phyloP scores from a whole-genome alignment of 2,888 invertebrate genomes.

The Stenurella melanura region DNA sequence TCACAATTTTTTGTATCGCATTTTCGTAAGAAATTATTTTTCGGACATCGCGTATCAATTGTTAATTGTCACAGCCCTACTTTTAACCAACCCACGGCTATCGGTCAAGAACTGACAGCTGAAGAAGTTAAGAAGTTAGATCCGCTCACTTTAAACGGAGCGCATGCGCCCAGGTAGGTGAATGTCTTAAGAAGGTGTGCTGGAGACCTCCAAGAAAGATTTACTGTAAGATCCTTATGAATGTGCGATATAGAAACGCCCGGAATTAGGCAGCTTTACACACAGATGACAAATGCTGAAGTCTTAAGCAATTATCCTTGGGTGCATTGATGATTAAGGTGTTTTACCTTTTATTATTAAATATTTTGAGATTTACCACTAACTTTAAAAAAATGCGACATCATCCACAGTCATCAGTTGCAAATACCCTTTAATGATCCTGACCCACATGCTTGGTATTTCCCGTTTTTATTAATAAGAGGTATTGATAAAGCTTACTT shows the following conservation, averaged over 20 bases:
- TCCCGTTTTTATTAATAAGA: neutral
- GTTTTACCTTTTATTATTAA: neutral
- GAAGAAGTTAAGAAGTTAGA: constrained; percentile 63
- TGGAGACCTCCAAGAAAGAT: constrained; percentile 30
- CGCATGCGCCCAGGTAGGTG: constrained; percentile 47
- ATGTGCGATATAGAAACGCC: constrained; percentile 13
- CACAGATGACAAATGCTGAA: neutral
- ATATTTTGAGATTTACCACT: neutral
- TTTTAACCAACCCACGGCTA: constrained; percentile 49
- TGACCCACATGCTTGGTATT: neutral
- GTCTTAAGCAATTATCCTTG: neutral
- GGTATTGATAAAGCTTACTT: neutral
- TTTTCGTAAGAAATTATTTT: constrained; percentile 42
- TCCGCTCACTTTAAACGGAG: constrained; percentile 59
- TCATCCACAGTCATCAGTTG: neutral
- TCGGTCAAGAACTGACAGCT: constrained; percentile 67
- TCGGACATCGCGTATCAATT: constrained; percentile 44
- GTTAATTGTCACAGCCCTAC: constrained; percentile 35
- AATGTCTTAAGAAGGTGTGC: constrained; percentile 48
- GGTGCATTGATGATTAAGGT: neutral
- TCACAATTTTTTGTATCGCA: constrained; percentile 47
- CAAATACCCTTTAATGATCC: neutral
- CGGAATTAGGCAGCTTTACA: constrained; percentile 27
- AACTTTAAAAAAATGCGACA: neutral
- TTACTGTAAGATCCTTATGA: neutral